Evolutionary conservation across 1,140 invertebrate genomes (phyloP).

Genomic region (Camponotus vicinus): DNA sequence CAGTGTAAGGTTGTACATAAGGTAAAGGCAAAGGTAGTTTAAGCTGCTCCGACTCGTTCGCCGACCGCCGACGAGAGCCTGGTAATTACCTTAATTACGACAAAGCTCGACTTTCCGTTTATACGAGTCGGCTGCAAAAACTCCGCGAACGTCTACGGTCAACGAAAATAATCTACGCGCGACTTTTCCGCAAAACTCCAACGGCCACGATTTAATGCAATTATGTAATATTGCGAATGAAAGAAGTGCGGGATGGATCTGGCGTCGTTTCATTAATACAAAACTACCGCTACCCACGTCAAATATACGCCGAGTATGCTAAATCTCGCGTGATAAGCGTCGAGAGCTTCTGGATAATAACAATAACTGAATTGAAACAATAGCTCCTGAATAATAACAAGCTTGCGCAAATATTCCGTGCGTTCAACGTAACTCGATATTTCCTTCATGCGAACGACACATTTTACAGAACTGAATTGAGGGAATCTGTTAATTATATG

Average conservation of each 20-base stretch:
- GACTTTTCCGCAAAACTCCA: constrained; percentile 14
- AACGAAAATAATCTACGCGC: constrained; percentile 41
- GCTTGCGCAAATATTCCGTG: constrained; percentile 10
- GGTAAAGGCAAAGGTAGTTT: constrained; percentile 70
- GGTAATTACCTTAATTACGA: constrained; percentile 83
- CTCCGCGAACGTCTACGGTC: neutral
- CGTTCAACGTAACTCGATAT: constrained; percentile 27
- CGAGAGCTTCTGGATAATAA: constrained; percentile 35
- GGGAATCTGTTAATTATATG: neutral
- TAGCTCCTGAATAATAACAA: constrained; percentile 34
- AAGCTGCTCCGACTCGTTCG: constrained; percentile 64
- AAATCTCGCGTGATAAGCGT: constrained; percentile 22
- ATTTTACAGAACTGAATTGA: constrained; percentile 17
- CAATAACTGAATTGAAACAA: neutral
- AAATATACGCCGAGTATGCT: neutral
- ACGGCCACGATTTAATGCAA: constrained; percentile 32
- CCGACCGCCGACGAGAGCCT: constrained; percentile 62
- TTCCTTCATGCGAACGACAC: constrained; percentile 1
- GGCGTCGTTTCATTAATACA: constrained; percentile 24
- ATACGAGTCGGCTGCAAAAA: constrained; percentile 60
- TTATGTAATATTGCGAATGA: constrained; percentile 18
- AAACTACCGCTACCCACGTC: neutral
- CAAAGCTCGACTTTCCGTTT: constrained; percentile 74
- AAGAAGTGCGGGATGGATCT: neutral
- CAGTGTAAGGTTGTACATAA: constrained; percentile 75